Evolutionary conservation across 2,797 vertebrate genomes (phyloP).

Genomic region (Microcaecilia unicolor): DNA sequence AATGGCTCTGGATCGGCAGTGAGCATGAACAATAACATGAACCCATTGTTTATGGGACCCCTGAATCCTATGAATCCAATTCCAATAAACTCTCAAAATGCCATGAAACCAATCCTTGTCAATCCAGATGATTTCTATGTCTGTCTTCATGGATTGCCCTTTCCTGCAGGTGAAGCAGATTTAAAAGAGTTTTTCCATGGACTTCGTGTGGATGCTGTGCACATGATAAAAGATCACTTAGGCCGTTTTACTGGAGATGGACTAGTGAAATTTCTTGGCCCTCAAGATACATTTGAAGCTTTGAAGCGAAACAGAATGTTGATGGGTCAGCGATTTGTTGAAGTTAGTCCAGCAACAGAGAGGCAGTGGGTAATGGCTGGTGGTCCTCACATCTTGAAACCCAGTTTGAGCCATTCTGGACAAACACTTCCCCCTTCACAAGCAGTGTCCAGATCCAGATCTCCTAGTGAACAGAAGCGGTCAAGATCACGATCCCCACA

Average conservation of each 20-base stretch:
- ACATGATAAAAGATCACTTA: conserved; percentile 79
- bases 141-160: conserved; percentile 87
- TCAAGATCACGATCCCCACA: conserved; percentile 90
- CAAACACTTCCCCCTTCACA: conserved; percentile 55
- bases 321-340: conserved; percentile 92
- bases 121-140: conserved; percentile 86
- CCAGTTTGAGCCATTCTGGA: conserved; percentile 12
- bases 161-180: conserved; percentile 81
- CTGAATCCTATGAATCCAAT: conserved; percentile 70
- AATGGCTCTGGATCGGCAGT: conserved; percentile 71
- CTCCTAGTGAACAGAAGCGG: conserved; percentile 67
- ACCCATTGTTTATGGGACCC: conserved; percentile 85
- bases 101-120: conserved; percentile 77
- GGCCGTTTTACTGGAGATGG: conserved; percentile 86
- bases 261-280: conserved; percentile 85
- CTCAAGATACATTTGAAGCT: conserved; percentile 92
- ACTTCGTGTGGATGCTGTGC: conserved; percentile 77
- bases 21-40: conserved; percentile 74
- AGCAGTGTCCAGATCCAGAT: conserved; percentile 53
- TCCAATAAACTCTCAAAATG: conserved; percentile 77
- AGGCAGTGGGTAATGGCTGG: conserved; percentile 82
- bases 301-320: conserved; percentile 85
- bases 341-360: conserved; percentile 84
- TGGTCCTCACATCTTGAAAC: conserved; percentile 64
- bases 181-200: conserved; percentile 90